phyloP scores from a whole-genome alignment of 1,140 invertebrate species.

The Zaprionus capensis region DNA sequence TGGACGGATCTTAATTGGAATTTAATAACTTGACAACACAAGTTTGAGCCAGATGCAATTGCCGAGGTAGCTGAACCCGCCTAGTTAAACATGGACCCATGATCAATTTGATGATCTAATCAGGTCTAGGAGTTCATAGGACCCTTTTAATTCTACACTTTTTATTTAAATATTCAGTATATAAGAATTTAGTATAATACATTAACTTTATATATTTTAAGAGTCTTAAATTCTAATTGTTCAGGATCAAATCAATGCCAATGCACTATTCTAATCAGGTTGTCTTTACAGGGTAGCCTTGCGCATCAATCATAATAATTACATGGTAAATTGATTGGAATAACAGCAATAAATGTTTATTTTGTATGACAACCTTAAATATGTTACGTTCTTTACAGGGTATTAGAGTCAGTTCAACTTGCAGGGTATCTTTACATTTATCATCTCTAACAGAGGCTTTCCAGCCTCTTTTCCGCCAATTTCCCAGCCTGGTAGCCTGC shows the following conservation, averaged over 20 bases:
- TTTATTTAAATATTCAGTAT: neutral
- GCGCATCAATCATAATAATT: no score
- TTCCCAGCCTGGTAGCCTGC: constrained; percentile 19
- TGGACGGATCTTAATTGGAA: constrained; percentile 59
- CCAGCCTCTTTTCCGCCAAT: constrained; percentile 7
- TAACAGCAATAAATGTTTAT: no score
- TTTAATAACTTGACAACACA: constrained; percentile 68
- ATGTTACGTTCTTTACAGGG: no score
- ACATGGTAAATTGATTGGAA: no score
- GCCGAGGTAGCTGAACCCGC: constrained; percentile 20
- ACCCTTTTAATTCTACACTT: no score
- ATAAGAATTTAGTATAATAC: no score
- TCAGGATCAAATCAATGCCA: no score
- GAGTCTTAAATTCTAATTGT: no score
- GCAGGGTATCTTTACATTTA: neutral
- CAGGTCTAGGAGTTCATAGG: neutral
- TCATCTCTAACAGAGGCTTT: neutral
- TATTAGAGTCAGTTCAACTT: neutral
- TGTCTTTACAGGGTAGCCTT: no score
- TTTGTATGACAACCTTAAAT: no score
- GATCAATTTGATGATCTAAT: neutral
- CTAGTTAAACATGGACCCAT: neutral
- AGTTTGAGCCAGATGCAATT: constrained; percentile 13
- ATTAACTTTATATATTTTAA: no score
- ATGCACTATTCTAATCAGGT: no score